These are phyloP conservation scores for Deroptyus accipitrinus DNA, from an alignment of 2,113 vertebrate species.

Conservation along the genomic window DNA sequence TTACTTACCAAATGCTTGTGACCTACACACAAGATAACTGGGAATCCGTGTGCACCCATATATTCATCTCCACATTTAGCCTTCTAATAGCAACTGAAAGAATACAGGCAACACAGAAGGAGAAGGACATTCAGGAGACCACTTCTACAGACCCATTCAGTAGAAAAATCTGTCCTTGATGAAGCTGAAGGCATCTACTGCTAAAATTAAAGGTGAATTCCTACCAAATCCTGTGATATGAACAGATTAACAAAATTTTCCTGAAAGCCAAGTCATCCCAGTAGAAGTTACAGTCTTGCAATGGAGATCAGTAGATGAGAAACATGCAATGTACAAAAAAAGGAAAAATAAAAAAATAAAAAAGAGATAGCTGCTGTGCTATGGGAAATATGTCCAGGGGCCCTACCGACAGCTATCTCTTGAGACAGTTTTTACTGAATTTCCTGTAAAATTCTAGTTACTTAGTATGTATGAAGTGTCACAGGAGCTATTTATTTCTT, in stretches of 20 bases:
- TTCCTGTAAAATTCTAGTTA: not conserved
- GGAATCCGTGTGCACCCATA: not conserved
- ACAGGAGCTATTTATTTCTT: not conserved
- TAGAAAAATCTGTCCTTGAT: not conserved
- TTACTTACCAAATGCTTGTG: not conserved
- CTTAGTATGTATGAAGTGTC: not conserved
- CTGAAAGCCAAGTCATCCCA: not conserved
- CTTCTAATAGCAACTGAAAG: not conserved
- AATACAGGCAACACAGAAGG: not conserved
- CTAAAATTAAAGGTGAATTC: not conserved
- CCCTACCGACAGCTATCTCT: not conserved
- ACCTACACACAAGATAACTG: not conserved
- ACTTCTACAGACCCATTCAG: not conserved
- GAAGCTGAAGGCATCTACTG: not conserved
- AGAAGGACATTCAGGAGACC: not conserved
- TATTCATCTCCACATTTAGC: not conserved
- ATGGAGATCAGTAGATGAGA: not conserved
- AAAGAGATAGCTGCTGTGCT: not conserved
- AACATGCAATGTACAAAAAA: not conserved
- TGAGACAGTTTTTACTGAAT: not conserved
- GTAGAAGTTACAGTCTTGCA: not conserved
- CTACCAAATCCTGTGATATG: not conserved
- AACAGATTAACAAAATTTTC: not conserved
- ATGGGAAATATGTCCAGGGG: not conserved
- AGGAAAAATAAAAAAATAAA: not conserved